These are phyloP conservation scores for Dasypogon diadema DNA, from an alignment of 2,888 invertebrate species.

Conservation along the genomic window DNA sequence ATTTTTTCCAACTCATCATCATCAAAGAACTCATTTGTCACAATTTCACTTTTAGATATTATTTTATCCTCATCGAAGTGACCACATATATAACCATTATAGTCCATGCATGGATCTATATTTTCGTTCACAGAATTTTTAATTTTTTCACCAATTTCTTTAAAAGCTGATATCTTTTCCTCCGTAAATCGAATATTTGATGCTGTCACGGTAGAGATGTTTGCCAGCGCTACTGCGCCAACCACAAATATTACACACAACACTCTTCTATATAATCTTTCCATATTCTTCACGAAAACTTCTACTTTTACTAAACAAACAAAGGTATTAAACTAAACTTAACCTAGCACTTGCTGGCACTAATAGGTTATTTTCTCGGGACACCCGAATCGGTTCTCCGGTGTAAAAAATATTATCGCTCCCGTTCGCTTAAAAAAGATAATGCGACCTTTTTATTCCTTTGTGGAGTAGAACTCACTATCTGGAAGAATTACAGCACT, in stretches of 20 bases:
- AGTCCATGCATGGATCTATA: conserved; percentile 21
- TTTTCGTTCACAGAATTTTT: neutral
- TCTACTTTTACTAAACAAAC: neutral
- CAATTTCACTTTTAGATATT: conserved; percentile 23
- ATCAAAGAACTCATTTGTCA: conserved; percentile 25
- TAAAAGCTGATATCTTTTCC: conserved; percentile 2
- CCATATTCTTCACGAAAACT: too few species aligned
- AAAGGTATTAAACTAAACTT: neutral
- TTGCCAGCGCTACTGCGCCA: too few species aligned
- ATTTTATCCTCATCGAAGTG: conserved; percentile 14
- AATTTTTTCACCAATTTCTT: conserved; percentile 19
- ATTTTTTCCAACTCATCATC: conserved; percentile 7
- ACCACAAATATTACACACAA: too few species aligned
- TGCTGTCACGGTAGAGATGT: neutral
- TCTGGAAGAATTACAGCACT: too few species aligned
- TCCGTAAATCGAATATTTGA: neutral
- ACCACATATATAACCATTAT: conserved; percentile 22
- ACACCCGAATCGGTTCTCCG: too few species aligned
- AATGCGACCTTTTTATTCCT: too few species aligned
- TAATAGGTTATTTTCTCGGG: neutral
- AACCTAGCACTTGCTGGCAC: neutral
- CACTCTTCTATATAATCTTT: too few species aligned
- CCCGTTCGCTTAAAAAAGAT: too few species aligned
- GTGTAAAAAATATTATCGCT: too few species aligned
- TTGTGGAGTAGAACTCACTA: too few species aligned